Evolutionary conservation across 2,797 vertebrate genomes (phyloP).

Genomic region (Argentina silus): DNA sequence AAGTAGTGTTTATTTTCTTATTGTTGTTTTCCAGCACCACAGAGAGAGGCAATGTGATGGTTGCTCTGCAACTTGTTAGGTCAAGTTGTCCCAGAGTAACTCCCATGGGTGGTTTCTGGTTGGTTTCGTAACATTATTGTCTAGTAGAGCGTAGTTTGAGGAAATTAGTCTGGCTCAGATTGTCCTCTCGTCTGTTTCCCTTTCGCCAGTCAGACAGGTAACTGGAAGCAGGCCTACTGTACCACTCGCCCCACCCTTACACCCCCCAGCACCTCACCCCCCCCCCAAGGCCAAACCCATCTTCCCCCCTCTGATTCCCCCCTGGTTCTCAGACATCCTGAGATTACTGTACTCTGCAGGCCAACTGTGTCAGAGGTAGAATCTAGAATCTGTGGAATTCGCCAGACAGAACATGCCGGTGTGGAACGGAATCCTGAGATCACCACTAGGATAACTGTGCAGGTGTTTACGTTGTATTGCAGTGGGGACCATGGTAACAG

Average conservation of each 20-base stretch:
- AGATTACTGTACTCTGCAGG: background rate
- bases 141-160: slow-evolving; percentile 63
- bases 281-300: no score
- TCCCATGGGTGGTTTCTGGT: slow-evolving; percentile 40
- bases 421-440: no score
- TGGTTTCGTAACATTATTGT: slow-evolving; percentile 39
- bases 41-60: no score
- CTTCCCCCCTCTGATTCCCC: background rate
- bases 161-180: slow-evolving; percentile 67
- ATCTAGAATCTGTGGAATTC: no score
- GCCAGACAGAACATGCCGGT: no score
- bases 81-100: slow-evolving; percentile 29
- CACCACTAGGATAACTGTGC: no score
- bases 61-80: background rate
- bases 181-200: slow-evolving; percentile 44
- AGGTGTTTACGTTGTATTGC: no score
- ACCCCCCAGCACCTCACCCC: background rate
- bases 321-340: background rate
- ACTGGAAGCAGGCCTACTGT: slow-evolving; percentile 27
- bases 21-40: no score
- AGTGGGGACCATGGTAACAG: no score
- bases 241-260: background rate
- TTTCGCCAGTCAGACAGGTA: slow-evolving; percentile 48
- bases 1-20: no score
- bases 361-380: background rate